These are phyloP conservation scores for Oncorhynchus tshawytscha DNA, from an alignment of 2,113 vertebrate species.

Conservation along the genomic window DNA sequence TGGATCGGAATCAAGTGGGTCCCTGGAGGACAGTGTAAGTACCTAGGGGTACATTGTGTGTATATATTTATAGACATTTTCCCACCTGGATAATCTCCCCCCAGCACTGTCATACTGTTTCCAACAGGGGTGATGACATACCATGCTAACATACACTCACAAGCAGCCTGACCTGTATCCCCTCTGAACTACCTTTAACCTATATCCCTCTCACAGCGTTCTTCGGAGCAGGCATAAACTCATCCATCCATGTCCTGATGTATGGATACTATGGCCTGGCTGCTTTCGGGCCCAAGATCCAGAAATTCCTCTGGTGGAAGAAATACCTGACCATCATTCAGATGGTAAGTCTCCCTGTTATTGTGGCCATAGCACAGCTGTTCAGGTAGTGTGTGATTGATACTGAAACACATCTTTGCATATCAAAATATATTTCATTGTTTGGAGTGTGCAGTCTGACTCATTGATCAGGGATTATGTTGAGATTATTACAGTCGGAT, in stretches of 20 bases:
- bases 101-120: background rate
- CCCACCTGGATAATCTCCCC: background rate
- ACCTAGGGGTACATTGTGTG: background rate
- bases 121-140: background rate
- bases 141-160: background rate
- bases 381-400: no score
- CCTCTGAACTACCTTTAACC: background rate
- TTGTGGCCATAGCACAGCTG: background rate
- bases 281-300: slow-evolving; percentile 92
- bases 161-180: background rate
- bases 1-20: slow-evolving; percentile 99
- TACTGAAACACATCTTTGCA: no score
- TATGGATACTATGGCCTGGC: slow-evolving; percentile 95
- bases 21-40: slow-evolving; percentile 95
- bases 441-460: no score
- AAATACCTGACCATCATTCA: slow-evolving; percentile 97
- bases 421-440: no score
- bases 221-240: slow-evolving; percentile 93
- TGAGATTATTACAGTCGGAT: no score
- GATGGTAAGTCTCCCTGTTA: slow-evolving; percentile 77
- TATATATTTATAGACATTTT: no score
- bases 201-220: slow-evolving; percentile 76
- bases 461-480: no score
- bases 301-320: slow-evolving; percentile 99
- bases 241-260: slow-evolving; percentile 95